phyloP scores from a whole-genome alignment of 2,113 vertebrate genomes.

The Xerus inauris region DNA sequence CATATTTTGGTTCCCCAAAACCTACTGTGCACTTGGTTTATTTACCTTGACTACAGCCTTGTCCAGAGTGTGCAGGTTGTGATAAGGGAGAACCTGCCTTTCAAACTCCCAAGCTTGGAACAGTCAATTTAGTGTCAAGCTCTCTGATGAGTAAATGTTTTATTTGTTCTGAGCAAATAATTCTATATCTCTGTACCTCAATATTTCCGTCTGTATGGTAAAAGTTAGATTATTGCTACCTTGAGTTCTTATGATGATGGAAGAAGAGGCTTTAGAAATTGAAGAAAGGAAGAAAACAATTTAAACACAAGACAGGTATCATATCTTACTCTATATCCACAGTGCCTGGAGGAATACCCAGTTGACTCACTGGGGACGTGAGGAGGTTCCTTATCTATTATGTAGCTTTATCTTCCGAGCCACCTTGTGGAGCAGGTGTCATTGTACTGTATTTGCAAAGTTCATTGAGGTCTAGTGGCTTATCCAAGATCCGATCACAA shows the following conservation, averaged over 20 bases:
- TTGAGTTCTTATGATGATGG: background rate
- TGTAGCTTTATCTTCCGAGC: background rate
- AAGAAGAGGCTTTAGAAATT: conserved; percentile 36
- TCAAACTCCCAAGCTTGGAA: background rate
- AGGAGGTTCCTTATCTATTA: background rate
- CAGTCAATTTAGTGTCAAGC: background rate
- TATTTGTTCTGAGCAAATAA: background rate
- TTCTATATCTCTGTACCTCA: background rate
- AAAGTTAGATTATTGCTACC: conserved; percentile 1
- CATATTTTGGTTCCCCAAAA: background rate
- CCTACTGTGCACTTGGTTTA: background rate
- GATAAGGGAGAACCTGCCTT: background rate
- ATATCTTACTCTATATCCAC: background rate
- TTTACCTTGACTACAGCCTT: background rate
- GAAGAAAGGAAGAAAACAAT: conserved; percentile 12
- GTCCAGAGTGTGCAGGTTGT: background rate
- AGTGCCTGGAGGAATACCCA: background rate
- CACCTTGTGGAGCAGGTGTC: background rate
- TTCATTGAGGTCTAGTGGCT: background rate
- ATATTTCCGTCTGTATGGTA: background rate
- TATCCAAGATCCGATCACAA: background rate
- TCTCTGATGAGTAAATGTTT: background rate
- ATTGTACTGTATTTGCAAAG: background rate
- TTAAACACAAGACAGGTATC: background rate
- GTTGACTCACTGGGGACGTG: background rate